phyloP scores from a whole-genome alignment of 2,888 invertebrate genomes.

The Pterostichus niger region DNA sequence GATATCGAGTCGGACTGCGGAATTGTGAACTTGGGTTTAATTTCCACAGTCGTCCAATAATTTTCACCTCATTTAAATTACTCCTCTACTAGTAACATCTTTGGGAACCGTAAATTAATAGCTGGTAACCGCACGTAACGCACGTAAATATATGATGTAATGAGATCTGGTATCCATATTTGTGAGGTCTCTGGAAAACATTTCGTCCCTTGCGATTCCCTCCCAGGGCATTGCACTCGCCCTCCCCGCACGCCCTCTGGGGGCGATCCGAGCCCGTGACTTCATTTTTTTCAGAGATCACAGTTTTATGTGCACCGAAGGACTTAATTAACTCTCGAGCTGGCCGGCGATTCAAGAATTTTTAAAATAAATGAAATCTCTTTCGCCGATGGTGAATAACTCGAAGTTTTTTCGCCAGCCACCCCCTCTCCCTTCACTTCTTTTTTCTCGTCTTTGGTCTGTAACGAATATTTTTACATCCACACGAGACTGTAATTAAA shows the following conservation, averaged over 20 bases:
- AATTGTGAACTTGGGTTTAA: no score
- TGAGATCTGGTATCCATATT: neutral
- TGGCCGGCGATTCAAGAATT: constrained; percentile 65
- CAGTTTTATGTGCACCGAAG: constrained; percentile 66
- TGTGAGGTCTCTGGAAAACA: constrained; percentile 1
- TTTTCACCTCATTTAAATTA: no score
- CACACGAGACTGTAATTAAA: constrained; percentile 61
- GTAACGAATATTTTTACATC: constrained; percentile 59
- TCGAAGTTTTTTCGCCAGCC: constrained; percentile 60
- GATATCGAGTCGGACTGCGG: no score
- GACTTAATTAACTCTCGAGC: constrained; percentile 65
- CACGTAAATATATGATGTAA: no score
- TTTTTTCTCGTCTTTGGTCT: constrained; percentile 59
- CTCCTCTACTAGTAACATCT: no score
- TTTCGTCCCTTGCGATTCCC: neutral
- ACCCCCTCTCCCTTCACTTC: constrained; percentile 33
- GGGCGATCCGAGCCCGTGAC: constrained; percentile 31
- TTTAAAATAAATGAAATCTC: constrained; percentile 66
- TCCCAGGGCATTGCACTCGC: neutral
- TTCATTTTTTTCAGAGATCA: constrained; percentile 66
- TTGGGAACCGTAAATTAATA: no score
- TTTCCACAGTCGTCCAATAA: no score
- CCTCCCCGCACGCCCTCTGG: neutral
- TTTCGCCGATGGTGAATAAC: constrained; percentile 65
- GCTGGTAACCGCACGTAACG: no score